These are phyloP conservation scores for Phocoena sinus DNA, from an alignment of 2,113 vertebrate species.

Conservation along the genomic window DNA sequence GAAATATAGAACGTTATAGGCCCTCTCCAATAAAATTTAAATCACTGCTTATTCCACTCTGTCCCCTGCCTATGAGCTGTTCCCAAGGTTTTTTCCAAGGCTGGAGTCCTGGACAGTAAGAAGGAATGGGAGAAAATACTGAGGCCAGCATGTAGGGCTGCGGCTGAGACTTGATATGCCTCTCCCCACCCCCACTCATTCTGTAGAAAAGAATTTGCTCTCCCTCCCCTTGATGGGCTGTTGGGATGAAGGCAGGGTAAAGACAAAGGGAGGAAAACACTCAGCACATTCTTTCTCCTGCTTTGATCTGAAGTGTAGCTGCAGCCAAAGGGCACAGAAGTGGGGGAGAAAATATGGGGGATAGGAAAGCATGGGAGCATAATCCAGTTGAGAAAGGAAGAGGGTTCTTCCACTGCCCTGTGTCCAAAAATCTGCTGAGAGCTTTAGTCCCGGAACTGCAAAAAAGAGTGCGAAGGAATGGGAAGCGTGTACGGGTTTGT, in stretches of 20 bases:
- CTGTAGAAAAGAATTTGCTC: background rate
- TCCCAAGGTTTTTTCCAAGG: background rate
- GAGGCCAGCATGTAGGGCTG: too few relatives aligned
- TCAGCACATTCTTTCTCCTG: slow-evolving; percentile 47
- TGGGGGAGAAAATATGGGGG: background rate
- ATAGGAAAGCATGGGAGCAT: background rate
- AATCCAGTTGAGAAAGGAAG: background rate
- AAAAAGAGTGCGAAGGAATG: background rate
- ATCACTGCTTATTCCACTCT: background rate
- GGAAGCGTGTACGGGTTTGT: background rate
- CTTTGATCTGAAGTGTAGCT: slow-evolving; percentile 53
- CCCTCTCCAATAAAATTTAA: background rate
- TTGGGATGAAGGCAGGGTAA: background rate
- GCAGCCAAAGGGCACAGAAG: slow-evolving; percentile 33
- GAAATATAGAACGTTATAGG: background rate
- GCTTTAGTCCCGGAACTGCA: background rate
- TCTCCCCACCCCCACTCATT: background rate
- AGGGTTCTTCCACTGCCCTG: background rate
- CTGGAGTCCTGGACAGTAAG: background rate
- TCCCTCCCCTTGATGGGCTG: background rate
- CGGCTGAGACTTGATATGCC: background rate
- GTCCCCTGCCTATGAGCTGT: background rate
- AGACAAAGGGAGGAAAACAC: slow-evolving; percentile 44
- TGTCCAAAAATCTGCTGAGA: background rate
- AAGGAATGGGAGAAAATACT: background rate